These are phyloP conservation scores for Dilophus febrilis DNA, from an alignment of 2,888 invertebrate species.

Conservation along the genomic window DNA sequence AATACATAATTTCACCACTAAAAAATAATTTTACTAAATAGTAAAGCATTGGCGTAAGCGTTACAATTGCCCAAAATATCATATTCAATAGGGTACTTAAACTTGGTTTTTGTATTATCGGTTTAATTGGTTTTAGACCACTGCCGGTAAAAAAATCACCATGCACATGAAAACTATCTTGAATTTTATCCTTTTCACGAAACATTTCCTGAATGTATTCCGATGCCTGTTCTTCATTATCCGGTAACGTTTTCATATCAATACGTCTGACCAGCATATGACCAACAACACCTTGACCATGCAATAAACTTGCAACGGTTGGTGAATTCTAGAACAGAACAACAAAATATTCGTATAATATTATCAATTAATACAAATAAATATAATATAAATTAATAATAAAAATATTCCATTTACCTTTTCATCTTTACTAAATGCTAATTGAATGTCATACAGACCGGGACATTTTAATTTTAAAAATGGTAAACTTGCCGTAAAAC, in stretches of 20 bases:
- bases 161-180: slow-evolving; percentile 27
- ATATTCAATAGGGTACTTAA: slow-evolving; percentile 54
- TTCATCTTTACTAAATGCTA: slow-evolving; percentile 49
- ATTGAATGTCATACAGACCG: slow-evolving; percentile 68
- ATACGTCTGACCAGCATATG: slow-evolving; percentile 68
- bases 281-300: slow-evolving; percentile 52
- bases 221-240: slow-evolving; percentile 48
- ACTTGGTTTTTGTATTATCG: slow-evolving; percentile 40
- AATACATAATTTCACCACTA: slow-evolving; percentile 54
- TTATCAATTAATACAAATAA: not conserved
- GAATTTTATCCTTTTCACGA: slow-evolving; percentile 51
- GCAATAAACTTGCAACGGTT: slow-evolving; percentile 60
- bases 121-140: slow-evolving; percentile 45
- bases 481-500: slow-evolving; percentile 74
- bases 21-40: slow-evolving; percentile 47
- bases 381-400: not conserved
- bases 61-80: slow-evolving; percentile 47
- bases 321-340: slow-evolving; percentile 46
- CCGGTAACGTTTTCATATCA: slow-evolving; percentile 63
- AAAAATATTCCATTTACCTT: slow-evolving; percentile 30
- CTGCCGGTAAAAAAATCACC: slow-evolving; percentile 67
- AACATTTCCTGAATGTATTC: slow-evolving; percentile 72
- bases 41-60: slow-evolving; percentile 54
- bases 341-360: slow-evolving; percentile 10
- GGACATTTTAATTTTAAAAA: slow-evolving; percentile 64